These are phyloP conservation scores for Clarias magur DNA, from an alignment of 2,113 vertebrate genomes.

Conservation along the genomic window DNA sequence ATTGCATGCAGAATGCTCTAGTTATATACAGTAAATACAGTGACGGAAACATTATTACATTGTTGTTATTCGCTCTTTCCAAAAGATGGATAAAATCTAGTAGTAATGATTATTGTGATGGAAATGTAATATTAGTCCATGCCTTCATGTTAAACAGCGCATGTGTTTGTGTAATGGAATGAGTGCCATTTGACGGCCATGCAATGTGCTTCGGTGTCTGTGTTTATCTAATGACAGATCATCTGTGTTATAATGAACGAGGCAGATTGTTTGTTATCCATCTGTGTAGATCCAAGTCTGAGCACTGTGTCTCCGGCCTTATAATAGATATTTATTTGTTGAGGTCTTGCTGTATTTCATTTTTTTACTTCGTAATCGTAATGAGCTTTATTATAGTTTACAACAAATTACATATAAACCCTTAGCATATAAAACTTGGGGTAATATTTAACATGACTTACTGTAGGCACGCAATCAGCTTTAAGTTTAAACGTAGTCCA, in stretches of 20 bases:
- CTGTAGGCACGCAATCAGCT: neutral
- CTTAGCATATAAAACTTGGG: constrained; percentile 2
- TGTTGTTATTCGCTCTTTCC: neutral
- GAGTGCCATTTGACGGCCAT: neutral
- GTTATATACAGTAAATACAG: neutral
- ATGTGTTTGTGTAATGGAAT: constrained; percentile 12
- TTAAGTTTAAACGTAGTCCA: neutral
- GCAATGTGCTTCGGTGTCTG: constrained; percentile 8
- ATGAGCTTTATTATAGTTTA: neutral
- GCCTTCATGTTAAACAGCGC: neutral
- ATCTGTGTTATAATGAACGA: constrained; percentile 36
- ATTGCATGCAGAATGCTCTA: neutral
- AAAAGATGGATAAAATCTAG: too few relatives aligned
- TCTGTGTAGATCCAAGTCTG: constrained; percentile 32
- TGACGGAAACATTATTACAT: neutral
- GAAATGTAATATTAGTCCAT: neutral
- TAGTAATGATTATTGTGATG: neutral
- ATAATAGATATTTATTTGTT: constrained; percentile 46
- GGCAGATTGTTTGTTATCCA: constrained; percentile 32
- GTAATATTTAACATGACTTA: neutral
- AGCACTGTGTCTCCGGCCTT: constrained; percentile 29
- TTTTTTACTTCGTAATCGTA: neutral
- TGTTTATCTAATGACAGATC: constrained; percentile 21
- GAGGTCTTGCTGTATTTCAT: constrained; percentile 8
- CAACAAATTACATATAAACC: neutral